Base-by-base conservation (phyloP, 2,888 invertebrate species). In the Drosophila pseudotakahashii region DNA sequence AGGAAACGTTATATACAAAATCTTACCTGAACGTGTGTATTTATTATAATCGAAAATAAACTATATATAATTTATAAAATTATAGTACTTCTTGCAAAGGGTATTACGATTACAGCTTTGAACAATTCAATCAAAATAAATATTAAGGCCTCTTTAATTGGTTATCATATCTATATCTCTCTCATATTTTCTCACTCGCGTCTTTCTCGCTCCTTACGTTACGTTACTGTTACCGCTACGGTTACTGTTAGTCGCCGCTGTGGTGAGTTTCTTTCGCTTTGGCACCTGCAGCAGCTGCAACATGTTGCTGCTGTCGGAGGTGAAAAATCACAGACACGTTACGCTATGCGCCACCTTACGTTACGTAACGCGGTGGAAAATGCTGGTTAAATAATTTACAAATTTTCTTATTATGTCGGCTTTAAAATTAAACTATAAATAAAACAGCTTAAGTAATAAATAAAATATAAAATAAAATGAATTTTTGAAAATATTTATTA, bases 231-330 rank as follows among this genome's bases (percentile, higher is more conserved):
- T 10, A 34, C 32, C 10, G 32, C 10, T 32, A 34, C 34, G 11
- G 34, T 34, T 34, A 34, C 11, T 34, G 34, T 34, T 34, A 34
- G 4, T 41, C 32, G 30, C 50, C 32, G 16, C 69, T 48, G 41
- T 81, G 84, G 79, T 80, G 81, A 81, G 52, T 80, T 78, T 61
- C 34, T 30, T 26, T 50, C 32, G 10, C 45, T 23, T 64, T 68
- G 75, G 71, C 75, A 77, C 80, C 83, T 82, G 82, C 77, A 74
- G 53, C 32, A 41, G 59, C 68, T 68, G 67, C 67, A 66, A 66
- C 66, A 67, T 66, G 66, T 66, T 52, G 66, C 67, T 66, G 57
- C 34, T 44, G 23, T 11, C 36, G 14, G 30, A 63, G 42, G 19
- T 42, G 34, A 60, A 14, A 52, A 41, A 13, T 32, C 58, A 32